Percentiles rank a stretch among this genome's conserved stretches.
These are phyloP conservation scores for Drosophila pandora DNA, from an alignment of 1,140 invertebrate genomes.

Conservation along the genomic window DNA sequence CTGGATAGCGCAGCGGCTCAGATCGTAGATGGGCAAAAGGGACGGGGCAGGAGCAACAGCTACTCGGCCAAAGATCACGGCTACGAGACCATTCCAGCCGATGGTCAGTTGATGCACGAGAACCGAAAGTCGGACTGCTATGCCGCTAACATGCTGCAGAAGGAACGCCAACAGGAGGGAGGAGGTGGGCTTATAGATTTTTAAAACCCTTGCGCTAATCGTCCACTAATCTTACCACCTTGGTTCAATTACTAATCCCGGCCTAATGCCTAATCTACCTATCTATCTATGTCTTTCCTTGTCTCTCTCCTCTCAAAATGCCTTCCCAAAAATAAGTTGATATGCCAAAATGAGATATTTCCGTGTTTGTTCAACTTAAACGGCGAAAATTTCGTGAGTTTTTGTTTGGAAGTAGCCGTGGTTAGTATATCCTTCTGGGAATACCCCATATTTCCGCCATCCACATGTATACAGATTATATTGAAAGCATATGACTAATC, in stretches of 20 bases:
- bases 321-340: conserved; percentile 62
- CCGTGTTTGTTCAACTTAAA: conserved; percentile 61
- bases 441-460: conserved; percentile 2
- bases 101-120: conserved; percentile 65
- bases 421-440: conserved; percentile 63
- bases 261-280: conserved; percentile 52
- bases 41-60: conserved; percentile 72
- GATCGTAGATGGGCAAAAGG: conserved; percentile 76
- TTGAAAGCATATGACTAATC: conserved; percentile 18
- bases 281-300: conserved; percentile 59
- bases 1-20: conserved; percentile 68
- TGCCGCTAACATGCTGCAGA: conserved; percentile 73
- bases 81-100: conserved; percentile 86
- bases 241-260: conserved; percentile 21
- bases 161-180: conserved; percentile 71
- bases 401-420: conserved; percentile 79
- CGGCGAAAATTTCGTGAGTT: conserved; percentile 72
- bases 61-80: conserved; percentile 85
- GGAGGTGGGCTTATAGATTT: conserved; percentile 50
- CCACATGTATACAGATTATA: not conserved
- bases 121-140: conserved; percentile 84
- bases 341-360: conserved; percentile 80
- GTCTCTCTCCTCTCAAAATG: conserved; percentile 37
- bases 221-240: conserved; percentile 2
- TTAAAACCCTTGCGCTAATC: not conserved